Base-by-base conservation (phyloP, 53 echinoderm and acorn worm species). In the Arbacia lixula region DNA sequence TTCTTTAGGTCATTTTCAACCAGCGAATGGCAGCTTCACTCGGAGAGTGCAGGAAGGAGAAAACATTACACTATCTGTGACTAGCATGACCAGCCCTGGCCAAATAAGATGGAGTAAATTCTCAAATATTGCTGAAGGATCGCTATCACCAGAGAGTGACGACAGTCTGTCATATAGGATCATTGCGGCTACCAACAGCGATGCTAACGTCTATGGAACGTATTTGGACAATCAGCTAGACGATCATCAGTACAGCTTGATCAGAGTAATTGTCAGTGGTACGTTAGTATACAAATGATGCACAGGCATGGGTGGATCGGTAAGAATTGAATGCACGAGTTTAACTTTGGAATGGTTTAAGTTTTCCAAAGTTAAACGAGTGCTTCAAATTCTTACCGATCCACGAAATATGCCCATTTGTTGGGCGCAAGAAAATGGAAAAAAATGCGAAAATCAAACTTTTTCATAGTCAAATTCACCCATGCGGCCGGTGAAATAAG, bases 71-170 rank as follows among this genome's bases (percentile, higher is more conserved):
- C 67, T 67, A 8, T 67, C 67, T 22, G 40, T 67, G 2, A 37
- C 67, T 14, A 67, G 5, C 39, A 8, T 14, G 17, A 10, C 19
- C 3, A 24, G 5, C 19, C 2, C 12, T 9, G 69, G 17, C 27
- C 12, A 69, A 4, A 67, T 67, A 29, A 29, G 38, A 37, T 67
- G 67, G 67, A 67, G 67, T 2, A 67, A 29, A 19, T 67, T 67
- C 67, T 67, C 67, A 5, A 67, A 67, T 20, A 22, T 67, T 36
- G 39, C 40, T 36, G 67, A 67, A 67, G 67, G 67, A 37, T 67
- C 67, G 22, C 22, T 67, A 0, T 38, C 67, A 8, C 67, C 67
- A 37, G 16, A 2, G 10, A 24, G 69, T 4, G 43, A 69, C 29
- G 67, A 40, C n/a, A 37, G 20, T 37, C 67, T 67, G 6, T 14